Evolutionary conservation across 2,113 vertebrate species (phyloP).

Genomic region (Bombycilla garrulus): DNA sequence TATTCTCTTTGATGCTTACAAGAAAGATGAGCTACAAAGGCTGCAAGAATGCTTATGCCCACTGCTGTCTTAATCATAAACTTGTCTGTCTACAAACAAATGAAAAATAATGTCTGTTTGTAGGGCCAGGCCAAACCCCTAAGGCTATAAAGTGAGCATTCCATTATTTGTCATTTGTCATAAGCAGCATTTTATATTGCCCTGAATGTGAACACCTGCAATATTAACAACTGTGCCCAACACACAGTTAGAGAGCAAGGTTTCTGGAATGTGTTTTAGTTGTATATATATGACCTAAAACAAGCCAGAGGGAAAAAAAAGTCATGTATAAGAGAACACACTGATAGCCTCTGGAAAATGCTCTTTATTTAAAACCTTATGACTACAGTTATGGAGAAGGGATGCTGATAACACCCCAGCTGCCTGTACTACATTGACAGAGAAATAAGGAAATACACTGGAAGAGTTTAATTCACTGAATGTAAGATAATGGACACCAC

Average conservation of each 20-base stretch:
- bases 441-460: neutral
- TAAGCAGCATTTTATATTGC: neutral
- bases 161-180: neutral
- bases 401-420: neutral
- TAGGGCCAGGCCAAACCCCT: neutral
- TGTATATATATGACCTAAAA: neutral
- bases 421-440: neutral
- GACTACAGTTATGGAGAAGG: neutral
- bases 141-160: neutral
- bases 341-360: neutral
- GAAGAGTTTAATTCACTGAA: neutral
- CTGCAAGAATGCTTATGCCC: neutral
- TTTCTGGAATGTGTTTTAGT: neutral
- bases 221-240: neutral
- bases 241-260: neutral
- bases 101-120: neutral
- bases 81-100: neutral
- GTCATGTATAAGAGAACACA: neutral
- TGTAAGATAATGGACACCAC: neutral
- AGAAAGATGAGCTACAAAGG: conserved; percentile 10
- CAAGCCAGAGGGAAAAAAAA: neutral
- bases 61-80: conserved; percentile 10
- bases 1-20: conserved; percentile 29
- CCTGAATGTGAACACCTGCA: neutral
- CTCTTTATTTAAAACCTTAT: neutral